Percentiles rank a stretch among this genome's conserved stretches.
Evolutionary conservation across 2,797 vertebrate species (phyloP).

Genomic region (Lates japonicus): DNA sequence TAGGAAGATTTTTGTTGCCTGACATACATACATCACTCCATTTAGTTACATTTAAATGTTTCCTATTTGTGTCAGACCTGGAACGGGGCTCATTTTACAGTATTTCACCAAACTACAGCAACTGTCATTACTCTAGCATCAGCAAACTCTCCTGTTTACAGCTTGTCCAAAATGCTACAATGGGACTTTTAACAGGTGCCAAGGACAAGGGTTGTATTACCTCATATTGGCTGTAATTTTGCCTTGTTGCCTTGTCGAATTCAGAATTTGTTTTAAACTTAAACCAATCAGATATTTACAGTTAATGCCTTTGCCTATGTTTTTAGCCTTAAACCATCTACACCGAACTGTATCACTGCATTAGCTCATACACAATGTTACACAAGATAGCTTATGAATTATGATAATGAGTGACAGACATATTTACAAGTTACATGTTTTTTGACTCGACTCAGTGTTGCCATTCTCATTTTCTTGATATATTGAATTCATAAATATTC

Average conservation of each 20-base stretch:
- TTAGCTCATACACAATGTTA: neutral
- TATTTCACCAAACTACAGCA: neutral
- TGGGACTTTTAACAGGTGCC: neutral
- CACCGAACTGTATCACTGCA: neutral
- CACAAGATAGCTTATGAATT: neutral
- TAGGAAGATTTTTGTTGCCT: too few relatives aligned
- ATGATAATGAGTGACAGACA: neutral
- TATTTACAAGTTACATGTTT: neutral
- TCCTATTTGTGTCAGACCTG: too few relatives aligned
- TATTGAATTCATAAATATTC: neutral
- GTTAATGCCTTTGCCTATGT: neutral
- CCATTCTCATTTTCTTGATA: neutral
- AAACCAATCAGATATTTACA: neutral
- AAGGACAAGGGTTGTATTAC: neutral
- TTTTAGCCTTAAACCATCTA: neutral
- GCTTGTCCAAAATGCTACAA: neutral
- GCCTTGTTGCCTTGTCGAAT: too few relatives aligned
- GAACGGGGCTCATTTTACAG: too few relatives aligned
- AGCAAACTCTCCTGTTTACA: neutral
- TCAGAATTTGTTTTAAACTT: too few relatives aligned
- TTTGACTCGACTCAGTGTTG: neutral
- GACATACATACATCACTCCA: too few relatives aligned
- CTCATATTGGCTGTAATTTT: too few relatives aligned
- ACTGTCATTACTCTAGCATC: neutral
- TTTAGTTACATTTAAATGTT: conserved; percentile 2